Evolutionary conservation across 2,888 invertebrate species (phyloP).

Genomic region (Agrilus cyanescens): DNA sequence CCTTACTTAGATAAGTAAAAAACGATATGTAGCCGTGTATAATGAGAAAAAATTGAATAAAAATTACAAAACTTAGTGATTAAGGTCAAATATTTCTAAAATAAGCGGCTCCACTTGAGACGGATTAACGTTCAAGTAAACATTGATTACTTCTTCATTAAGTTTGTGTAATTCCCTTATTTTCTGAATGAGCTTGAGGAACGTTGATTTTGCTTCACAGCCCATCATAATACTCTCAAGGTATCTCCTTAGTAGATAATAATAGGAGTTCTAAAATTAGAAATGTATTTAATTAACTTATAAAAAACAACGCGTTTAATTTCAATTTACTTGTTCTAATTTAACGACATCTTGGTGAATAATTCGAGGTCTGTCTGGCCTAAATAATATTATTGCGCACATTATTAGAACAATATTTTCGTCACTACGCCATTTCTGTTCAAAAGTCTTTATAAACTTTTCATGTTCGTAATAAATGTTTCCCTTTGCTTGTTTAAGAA

Average conservation of each 20-base stretch:
- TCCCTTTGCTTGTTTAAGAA: conserved; percentile 82
- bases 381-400: conserved; percentile 83
- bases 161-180: conserved; percentile 79
- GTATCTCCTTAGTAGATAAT: conserved; percentile 74
- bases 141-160: conserved; percentile 83
- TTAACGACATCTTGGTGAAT: conserved; percentile 76
- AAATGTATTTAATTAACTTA: background rate
- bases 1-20: too few relatives aligned
- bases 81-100: conserved; percentile 91
- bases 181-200: conserved; percentile 80
- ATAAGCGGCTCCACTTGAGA: conserved; percentile 82
- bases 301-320: background rate
- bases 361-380: conserved; percentile 68
- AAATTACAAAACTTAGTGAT: conserved; percentile 36
- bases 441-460: conserved; percentile 74
- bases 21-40: too few relatives aligned
- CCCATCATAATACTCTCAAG: conserved; percentile 73
- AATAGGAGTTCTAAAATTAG: conserved; percentile 68
- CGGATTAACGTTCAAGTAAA: conserved; percentile 88
- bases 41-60: too few relatives aligned
- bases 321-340: conserved; percentile 58
- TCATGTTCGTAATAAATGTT: conserved; percentile 83
- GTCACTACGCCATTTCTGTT: conserved; percentile 74
- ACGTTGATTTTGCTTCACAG: conserved; percentile 79
- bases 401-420: conserved; percentile 83